A percentile compares a stretch with the other conserved stretches of the same genome.
phyloP scores from a whole-genome alignment of 2,113 vertebrate species.

The Empidonax traillii region DNA sequence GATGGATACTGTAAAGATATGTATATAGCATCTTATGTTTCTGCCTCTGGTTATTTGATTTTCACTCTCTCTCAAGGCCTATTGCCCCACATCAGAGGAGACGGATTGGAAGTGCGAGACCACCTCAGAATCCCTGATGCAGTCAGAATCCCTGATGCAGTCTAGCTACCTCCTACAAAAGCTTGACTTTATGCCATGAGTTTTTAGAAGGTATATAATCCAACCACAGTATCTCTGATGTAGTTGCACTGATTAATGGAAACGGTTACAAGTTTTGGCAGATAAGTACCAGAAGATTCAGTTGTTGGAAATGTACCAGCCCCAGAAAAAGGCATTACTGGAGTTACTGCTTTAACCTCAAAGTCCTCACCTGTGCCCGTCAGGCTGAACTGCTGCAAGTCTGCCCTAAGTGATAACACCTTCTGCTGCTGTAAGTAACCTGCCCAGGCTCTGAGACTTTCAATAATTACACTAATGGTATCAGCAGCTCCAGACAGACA shows the following conservation, averaged over 20 bases:
- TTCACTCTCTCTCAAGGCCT: neutral
- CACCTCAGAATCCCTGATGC: rapidly evolving
- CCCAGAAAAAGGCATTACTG: neutral
- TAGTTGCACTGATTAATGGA: neutral
- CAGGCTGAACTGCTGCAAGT: neutral
- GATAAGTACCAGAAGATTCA: neutral
- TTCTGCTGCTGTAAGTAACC: neutral
- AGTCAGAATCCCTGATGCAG: neutral
- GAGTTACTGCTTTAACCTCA: neutral
- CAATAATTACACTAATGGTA: neutral
- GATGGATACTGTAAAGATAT: neutral
- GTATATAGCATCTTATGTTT: neutral
- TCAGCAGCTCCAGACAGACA: neutral
- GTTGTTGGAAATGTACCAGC: neutral
- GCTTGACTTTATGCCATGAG: neutral
- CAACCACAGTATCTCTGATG: neutral
- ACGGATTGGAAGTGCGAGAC: neutral
- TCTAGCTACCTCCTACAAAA: neutral
- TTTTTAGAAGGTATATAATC: neutral
- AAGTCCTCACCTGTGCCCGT: neutral
- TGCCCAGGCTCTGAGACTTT: neutral
- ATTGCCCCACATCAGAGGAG: neutral
- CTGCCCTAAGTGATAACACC: neutral
- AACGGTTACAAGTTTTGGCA: neutral
- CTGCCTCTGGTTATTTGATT: neutral